Evolutionary conservation across 2,113 vertebrate species (phyloP), one percentile per base, ranked within the genome.

Genomic region (Apteryx mantelli): DNA sequence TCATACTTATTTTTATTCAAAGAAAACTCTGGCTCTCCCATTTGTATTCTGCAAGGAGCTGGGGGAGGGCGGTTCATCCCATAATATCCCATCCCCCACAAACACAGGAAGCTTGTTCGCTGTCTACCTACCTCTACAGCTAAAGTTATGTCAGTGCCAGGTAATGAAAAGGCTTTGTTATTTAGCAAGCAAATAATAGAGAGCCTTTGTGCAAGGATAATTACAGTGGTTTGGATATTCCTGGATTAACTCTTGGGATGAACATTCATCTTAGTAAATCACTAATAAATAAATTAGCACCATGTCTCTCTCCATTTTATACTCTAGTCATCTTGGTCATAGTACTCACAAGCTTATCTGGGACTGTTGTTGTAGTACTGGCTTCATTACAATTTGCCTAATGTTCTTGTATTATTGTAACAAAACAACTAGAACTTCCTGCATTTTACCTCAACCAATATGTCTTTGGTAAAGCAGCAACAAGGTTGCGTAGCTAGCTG

Each of bases 171-270:
- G 96, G 65, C 64, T 73, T 95, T 80, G 81, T 89, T 88, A 85
- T 86, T 91, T 86, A 96, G 93, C 91, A 89, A 89, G 84, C 73
- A 97, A 97, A 93, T 91, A 95, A 97, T 76, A 91, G 82, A 96
- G 84, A 92, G 64, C 81, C 76, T 93, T 95, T 94, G 87, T 94
- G 88, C 87, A 85, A 52, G 66, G 86, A 97, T 96, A 96, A 96
- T 92, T 97, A 86, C 79, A 88, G 89, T 85, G 69, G 52, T 82
- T 96, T 74, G 4, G 82, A 92, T 95, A 93, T 92, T 97, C 78
- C 90, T 92, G 63, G 53, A 95, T 92, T 96, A 96, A 96, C 78
- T 96, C 93, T 95, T 75, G 28, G 68, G 68, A 66, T 86, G 84
- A 96, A 81, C 4, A 0, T 86, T 96, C 85, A 69, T 95, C 89